Evolutionary conservation across 2,888 invertebrate species (phyloP), one percentile per base, ranked within the genome.

Genomic region (Theretra japonica): DNA sequence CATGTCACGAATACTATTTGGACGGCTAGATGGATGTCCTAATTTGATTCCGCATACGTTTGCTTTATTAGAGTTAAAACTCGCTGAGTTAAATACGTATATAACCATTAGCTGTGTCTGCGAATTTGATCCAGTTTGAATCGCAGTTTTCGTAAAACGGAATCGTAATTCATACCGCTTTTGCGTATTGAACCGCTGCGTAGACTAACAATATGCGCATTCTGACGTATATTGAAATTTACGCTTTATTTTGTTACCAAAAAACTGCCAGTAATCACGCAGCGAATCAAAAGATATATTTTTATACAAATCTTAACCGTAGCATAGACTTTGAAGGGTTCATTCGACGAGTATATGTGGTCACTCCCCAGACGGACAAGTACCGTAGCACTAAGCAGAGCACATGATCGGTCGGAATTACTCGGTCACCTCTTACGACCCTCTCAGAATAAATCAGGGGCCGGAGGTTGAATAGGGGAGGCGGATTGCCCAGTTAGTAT

Each of bases 1-100:
- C 89, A 84, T 90, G 86, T 88, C 87, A 86, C 84, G 85, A 83
- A 86, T 86, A 88, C 89, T 90, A 90, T 91, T 90, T 89, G 85
- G 83, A 81, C 79, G 79, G 83, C 87, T 89, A 87, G 87, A 90
- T 91, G 86, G 87, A 90, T 88, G 86, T 85, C 85, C 33, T 28
- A 58, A 68, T 58, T 53, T 69, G 69, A 69, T 87, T 79, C 84
- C 65, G 65, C 87, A 85, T 84, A 84, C 86, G 85, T 89, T 86
- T 82, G 77, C 83, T 48, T 74, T 87, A 88, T 90, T 84, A 85
- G 81, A 86, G 76, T 82, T 83, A 81, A 82, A 81, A 81, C 76
- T 65, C 17, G 23, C 17, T 17, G 48, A 65, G 62, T 21, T 60
- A 77, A 79, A 76, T 75, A 77, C 76, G 77, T 58, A 76, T 73